phyloP scores from a whole-genome alignment of 1,140 invertebrate species.

The Ceratina australensis region DNA sequence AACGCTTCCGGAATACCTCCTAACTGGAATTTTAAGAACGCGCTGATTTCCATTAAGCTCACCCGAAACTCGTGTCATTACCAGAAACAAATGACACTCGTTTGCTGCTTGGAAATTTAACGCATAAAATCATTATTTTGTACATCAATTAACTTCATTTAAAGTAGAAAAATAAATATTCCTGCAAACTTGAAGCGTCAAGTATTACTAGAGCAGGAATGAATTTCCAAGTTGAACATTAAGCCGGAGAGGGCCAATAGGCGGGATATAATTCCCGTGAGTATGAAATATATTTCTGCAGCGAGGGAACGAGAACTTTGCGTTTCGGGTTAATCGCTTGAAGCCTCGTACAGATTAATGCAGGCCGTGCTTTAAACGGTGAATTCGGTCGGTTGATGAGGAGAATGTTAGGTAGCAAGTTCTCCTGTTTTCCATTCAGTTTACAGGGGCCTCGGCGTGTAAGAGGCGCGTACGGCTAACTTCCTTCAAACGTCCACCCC shows the following conservation, averaged over 20 bases:
- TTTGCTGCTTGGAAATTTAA: too few species aligned
- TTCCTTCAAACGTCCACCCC: background rate
- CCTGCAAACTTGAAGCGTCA: too few species aligned
- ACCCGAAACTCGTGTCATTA: too few species aligned
- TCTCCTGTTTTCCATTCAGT: slow-evolving; percentile 11
- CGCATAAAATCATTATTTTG: too few species aligned
- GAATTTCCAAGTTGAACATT: too few species aligned
- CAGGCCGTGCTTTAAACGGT: slow-evolving; percentile 20
- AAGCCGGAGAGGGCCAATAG: too few species aligned
- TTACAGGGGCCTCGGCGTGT: background rate
- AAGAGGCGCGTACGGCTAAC: background rate
- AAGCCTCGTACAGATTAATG: slow-evolving; percentile 6
- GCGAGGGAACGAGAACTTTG: background rate
- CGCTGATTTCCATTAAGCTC: background rate
- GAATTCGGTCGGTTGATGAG: background rate
- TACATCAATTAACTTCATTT: too few species aligned
- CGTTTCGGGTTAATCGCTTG: slow-evolving; percentile 5
- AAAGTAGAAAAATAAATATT: too few species aligned
- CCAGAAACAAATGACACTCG: too few species aligned
- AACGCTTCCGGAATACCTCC: background rate
- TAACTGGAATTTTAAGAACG: background rate
- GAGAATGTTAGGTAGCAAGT: slow-evolving; percentile 21
- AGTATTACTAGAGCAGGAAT: too few species aligned
- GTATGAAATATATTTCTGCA: background rate
- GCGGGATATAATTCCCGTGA: background rate